Evolutionary conservation across 2,113 vertebrate species (phyloP).

Genomic region (Polypterus senegalus): DNA sequence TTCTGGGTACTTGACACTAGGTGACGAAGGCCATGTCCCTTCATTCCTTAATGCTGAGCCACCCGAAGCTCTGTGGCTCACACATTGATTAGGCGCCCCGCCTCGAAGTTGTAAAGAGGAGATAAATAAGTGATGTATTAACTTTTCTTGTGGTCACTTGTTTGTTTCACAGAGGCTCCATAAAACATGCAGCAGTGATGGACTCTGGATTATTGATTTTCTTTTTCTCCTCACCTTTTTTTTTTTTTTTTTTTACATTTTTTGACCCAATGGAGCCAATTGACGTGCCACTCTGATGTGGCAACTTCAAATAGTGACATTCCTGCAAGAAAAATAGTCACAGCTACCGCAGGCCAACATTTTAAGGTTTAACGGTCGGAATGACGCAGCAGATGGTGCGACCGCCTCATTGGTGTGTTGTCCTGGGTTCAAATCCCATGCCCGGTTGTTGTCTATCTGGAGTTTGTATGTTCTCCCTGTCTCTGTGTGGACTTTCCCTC

Average conservation of each 20-base stretch:
- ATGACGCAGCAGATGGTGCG: too few species aligned
- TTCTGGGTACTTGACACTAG: too few species aligned
- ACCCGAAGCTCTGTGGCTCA: constrained; percentile 32
- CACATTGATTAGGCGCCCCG: constrained; percentile 57
- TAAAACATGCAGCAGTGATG: constrained; percentile 37
- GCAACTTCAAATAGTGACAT: constrained; percentile 42
- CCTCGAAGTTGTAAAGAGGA: constrained; percentile 44
- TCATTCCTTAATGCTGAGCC: too few species aligned
- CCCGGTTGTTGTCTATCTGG: too few species aligned
- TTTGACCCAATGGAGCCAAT: constrained; percentile 22
- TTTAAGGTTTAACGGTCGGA: too few species aligned
- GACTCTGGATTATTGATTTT: constrained; percentile 56
- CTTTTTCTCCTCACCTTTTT: constrained; percentile 7
- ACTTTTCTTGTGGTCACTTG: constrained; percentile 39
- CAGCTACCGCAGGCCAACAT: constrained; percentile 1
- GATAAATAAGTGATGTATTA: constrained; percentile 58
- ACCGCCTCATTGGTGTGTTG: too few species aligned
- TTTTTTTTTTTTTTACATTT: constrained; percentile 7
- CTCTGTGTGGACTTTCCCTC: too few species aligned
- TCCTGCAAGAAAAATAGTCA: constrained; percentile 47
- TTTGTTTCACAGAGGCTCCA: constrained; percentile 45
- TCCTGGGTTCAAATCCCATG: too few species aligned
- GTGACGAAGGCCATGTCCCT: too few species aligned
- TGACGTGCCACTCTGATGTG: constrained; percentile 32
- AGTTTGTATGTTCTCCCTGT: too few species aligned